These are phyloP conservation scores for Dinocampus coccinellae DNA, from an alignment of 2,888 invertebrate species.

Conservation along the genomic window DNA sequence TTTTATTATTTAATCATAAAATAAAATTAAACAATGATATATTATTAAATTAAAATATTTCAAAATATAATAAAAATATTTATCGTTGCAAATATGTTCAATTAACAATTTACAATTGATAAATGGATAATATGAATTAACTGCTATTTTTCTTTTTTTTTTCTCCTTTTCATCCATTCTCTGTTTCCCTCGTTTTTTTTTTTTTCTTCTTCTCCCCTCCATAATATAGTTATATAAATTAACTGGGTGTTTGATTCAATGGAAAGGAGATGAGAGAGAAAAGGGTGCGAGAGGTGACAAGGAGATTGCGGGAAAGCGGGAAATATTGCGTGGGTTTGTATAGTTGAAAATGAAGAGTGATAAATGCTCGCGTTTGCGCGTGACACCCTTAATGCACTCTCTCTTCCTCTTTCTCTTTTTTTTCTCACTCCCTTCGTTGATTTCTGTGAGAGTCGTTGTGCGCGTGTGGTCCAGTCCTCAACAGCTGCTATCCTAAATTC, in stretches of 20 bases:
- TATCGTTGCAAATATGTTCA: too few relatives aligned
- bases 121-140: neutral
- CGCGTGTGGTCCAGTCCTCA: constrained; percentile 30
- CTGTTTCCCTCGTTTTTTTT: too few relatives aligned
- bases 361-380: constrained; percentile 47
- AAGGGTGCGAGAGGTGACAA: neutral
- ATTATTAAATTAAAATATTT: neutral
- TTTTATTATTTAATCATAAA: neutral
- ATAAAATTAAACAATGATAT: too few relatives aligned
- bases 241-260: neutral
- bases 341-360: constrained; percentile 42
- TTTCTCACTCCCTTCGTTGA: neutral
- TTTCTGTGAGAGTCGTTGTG: constrained; percentile 37
- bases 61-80: too few relatives aligned
- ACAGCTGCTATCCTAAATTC: constrained; percentile 42
- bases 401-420: constrained; percentile 16
- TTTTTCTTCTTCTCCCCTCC: neutral
- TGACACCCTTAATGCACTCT: constrained; percentile 47
- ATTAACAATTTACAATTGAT: neutral
- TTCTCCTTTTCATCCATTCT: neutral
- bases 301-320: constrained; percentile 23
- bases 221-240: neutral
- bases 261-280: neutral
- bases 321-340: constrained; percentile 27
- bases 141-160: neutral